Evolutionary conservation across 1,140 invertebrate genomes (phyloP).

Genomic region (Trachymyrmex cornetzi): DNA sequence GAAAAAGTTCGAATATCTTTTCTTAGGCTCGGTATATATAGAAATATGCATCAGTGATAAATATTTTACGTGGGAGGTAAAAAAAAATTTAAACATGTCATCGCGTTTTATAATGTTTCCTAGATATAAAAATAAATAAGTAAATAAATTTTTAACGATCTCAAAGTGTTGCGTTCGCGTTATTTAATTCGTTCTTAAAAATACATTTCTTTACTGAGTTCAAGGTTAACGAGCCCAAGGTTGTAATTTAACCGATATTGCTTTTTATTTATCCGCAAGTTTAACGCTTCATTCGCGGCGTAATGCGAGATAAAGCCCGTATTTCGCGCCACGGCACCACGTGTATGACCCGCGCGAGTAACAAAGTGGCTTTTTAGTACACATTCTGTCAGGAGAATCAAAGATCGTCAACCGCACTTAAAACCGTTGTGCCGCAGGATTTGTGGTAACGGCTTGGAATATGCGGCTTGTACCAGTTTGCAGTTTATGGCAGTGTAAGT

Average conservation of each 20-base stretch:
- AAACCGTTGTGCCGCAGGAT: slow-evolving; percentile 23
- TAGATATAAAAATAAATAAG: background rate
- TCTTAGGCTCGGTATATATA: background rate
- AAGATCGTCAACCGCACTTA: slow-evolving; percentile 23
- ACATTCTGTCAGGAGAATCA: slow-evolving; percentile 23
- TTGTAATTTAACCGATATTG: background rate
- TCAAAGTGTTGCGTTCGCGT: background rate
- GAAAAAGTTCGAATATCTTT: background rate
- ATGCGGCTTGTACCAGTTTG: slow-evolving; percentile 34
- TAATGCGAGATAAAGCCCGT: slow-evolving; percentile 25
- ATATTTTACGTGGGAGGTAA: background rate
- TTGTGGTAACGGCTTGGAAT: slow-evolving; percentile 39
- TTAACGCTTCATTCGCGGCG: slow-evolving; percentile 12
- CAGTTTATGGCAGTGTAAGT: slow-evolving; percentile 38
- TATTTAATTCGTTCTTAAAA: background rate
- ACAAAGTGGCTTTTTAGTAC: slow-evolving; percentile 3
- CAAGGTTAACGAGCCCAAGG: background rate
- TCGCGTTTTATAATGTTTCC: background rate
- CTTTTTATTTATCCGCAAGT: background rate
- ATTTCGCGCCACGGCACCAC: background rate
- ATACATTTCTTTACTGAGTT: background rate
- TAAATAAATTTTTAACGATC: background rate
- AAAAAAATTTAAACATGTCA: background rate
- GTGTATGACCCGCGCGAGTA: background rate
- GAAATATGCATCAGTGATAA: background rate